Conservation (phyloP, 2,113 vertebrate species). For the Aplodontia rufa region DNA sequence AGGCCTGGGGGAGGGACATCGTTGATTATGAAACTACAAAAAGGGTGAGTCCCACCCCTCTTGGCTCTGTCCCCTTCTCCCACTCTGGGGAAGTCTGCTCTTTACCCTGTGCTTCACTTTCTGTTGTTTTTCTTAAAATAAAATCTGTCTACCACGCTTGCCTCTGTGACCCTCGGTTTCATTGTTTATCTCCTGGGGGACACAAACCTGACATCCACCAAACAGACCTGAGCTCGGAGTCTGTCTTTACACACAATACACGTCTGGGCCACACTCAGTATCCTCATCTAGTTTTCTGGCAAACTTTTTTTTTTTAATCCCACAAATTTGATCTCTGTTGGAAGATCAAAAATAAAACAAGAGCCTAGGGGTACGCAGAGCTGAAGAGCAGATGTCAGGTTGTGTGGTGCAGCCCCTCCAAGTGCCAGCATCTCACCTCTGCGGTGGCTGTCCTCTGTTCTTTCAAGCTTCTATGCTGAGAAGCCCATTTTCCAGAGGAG, state of each 20-base stretch:
- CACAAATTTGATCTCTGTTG: neutral
- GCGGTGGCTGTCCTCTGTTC: neutral
- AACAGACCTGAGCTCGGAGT: neutral
- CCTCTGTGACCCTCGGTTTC: no score
- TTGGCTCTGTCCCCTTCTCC: no score
- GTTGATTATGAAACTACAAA: no score
- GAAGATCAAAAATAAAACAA: neutral
- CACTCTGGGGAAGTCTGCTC: no score
- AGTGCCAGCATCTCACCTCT: neutral
- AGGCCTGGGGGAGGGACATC: no score
- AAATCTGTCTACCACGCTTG: no score
- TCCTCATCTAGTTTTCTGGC: neutral
- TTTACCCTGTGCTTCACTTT: no score
- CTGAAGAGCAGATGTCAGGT: fast-evolving
- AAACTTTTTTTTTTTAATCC: neutral
- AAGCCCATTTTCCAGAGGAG: neutral
- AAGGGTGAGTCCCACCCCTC: no score
- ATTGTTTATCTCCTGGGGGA: no score
- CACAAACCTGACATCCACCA: no score
- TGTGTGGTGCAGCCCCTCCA: neutral
- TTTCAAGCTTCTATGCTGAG: no score
- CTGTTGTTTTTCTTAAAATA: no score
- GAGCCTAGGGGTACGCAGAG: neutral
- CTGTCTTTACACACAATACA: neutral
- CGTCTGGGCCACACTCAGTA: fast-evolving